Conservation (phyloP, 2,888 invertebrate genomes). For the Allolobophora icterica region DNA sequence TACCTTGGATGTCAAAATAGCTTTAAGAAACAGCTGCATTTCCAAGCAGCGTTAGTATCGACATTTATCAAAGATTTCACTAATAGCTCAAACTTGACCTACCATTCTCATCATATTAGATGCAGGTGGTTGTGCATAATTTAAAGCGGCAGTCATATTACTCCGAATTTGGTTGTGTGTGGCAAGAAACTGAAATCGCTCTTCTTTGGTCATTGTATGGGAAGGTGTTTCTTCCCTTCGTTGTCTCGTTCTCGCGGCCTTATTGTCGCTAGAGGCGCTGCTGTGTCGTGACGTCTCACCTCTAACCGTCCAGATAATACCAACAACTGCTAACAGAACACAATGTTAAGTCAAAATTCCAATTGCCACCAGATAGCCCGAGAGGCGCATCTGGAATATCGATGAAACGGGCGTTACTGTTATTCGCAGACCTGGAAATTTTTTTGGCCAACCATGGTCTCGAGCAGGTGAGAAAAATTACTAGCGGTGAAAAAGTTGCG, state of each 20-base stretch:
- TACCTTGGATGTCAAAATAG: too few species aligned
- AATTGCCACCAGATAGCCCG: not conserved
- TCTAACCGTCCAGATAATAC: not conserved
- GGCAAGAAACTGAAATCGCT: not conserved
- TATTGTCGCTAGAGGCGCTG: not conserved
- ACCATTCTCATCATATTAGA: not conserved
- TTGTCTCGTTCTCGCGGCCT: not conserved
- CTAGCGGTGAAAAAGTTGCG: too few species aligned
- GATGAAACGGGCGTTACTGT: too few species aligned
- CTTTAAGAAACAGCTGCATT: too few species aligned
- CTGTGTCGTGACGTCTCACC: not conserved
- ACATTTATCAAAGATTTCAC: too few species aligned
- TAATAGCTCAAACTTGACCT: not conserved
- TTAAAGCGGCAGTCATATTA: not conserved
- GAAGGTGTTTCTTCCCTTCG: not conserved
- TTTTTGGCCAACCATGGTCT: too few species aligned
- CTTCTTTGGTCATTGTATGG: not conserved
- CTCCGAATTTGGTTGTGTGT: not conserved
- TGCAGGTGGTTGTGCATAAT: not conserved
- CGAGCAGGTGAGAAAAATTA: too few species aligned
- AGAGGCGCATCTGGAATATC: too few species aligned
- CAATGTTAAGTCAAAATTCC: not conserved
- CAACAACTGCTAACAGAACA: not conserved
- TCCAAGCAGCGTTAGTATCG: too few species aligned
- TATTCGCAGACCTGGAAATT: too few species aligned